Base-by-base conservation (phyloP, 2,888 invertebrate species). In the Alviniconcha strummeri region DNA sequence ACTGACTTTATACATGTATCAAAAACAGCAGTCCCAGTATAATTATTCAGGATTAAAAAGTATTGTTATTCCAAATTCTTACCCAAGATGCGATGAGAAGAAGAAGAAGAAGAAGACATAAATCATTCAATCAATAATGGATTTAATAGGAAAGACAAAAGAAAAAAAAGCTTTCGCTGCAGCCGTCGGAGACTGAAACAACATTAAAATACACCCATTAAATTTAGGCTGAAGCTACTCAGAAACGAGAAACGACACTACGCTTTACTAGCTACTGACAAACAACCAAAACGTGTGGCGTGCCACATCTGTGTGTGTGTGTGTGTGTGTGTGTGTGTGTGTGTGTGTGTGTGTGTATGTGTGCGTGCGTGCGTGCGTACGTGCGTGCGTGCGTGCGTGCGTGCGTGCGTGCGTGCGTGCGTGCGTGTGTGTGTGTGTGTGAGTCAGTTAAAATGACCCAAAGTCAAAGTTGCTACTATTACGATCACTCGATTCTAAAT, bases 361-460 rank as follows among this genome's bases (percentile, higher is more conserved):
- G 36, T 74, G 74, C 52, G 74, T 74, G 74, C 15, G 74, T 5
- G 1, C 52, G 3, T 4, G 74, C 52, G 74, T 52, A 5, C 0
- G 11, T 74, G 74, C 13, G 74, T 74, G 52, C 52, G 74, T 74
- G 74, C 52, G 74, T 19, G 5, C 0, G 55, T 74, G 11, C 2
- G 52, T 76, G 55, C n/a, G 56, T 76, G 76, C 55, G 56, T 76
- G 76, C 55, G 11, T 76, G 76, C 55, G 76, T 76, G 76, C 17
- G 15, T 74, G 74, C 74, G 54, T 6, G 11, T n/a, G 76, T 56
- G 56, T 74, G 11, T 6, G 36, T 72, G 7, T 74, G 11, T 74
- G 9, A 11, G 52, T 74, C 9, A 11, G 52, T 74, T 13, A 13
- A 5, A 11, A 9, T 52, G 9, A 4, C 52, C 54, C 55, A 17